phyloP scores from a whole-genome alignment of 2,888 invertebrate species.

The Tetanocera ferruginea region DNA sequence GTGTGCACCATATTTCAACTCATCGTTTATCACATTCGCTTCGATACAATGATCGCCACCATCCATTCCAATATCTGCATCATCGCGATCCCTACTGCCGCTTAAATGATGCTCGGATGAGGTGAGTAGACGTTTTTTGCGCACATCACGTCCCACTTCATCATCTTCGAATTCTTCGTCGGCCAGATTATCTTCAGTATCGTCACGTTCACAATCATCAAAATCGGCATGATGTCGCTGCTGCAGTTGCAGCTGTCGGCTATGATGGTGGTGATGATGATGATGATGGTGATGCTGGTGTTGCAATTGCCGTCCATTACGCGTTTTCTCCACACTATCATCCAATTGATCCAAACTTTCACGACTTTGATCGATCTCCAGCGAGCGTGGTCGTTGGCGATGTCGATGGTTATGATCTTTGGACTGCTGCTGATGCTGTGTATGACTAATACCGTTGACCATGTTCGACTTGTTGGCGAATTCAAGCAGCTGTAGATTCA shows the following conservation, averaged over 20 bases:
- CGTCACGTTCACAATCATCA: slow-evolving; percentile 62
- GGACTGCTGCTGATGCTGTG: slow-evolving; percentile 41
- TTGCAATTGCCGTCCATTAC: slow-evolving; percentile 40
- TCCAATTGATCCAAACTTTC: slow-evolving; percentile 66
- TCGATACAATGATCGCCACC: slow-evolving; percentile 55
- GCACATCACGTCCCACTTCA: slow-evolving; percentile 65
- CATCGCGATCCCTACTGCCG: slow-evolving; percentile 41
- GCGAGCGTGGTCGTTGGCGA: slow-evolving; percentile 66
- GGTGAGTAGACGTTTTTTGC: slow-evolving; percentile 57
- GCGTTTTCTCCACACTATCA: slow-evolving; percentile 43
- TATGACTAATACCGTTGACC: slow-evolving; percentile 49
- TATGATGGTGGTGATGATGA: slow-evolving; percentile 55
- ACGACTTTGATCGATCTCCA: slow-evolving; percentile 66
- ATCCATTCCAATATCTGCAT: slow-evolving; percentile 32
- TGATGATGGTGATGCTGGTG: slow-evolving; percentile 53
- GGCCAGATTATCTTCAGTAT: slow-evolving; percentile 68
- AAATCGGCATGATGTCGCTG: slow-evolving; percentile 36
- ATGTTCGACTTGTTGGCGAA: slow-evolving; percentile 50
- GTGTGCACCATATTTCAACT: slow-evolving; percentile 69
- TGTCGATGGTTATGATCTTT: slow-evolving; percentile 64
- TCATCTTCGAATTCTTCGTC: slow-evolving; percentile 69
- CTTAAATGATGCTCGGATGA: slow-evolving; percentile 38
- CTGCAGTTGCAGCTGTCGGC: slow-evolving; percentile 24
- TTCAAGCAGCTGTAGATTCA: slow-evolving; percentile 62
- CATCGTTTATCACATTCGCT: slow-evolving; percentile 70